Evolutionary conservation across 2,797 vertebrate species (phyloP).

Genomic region (Neomorphus geoffroyi): DNA sequence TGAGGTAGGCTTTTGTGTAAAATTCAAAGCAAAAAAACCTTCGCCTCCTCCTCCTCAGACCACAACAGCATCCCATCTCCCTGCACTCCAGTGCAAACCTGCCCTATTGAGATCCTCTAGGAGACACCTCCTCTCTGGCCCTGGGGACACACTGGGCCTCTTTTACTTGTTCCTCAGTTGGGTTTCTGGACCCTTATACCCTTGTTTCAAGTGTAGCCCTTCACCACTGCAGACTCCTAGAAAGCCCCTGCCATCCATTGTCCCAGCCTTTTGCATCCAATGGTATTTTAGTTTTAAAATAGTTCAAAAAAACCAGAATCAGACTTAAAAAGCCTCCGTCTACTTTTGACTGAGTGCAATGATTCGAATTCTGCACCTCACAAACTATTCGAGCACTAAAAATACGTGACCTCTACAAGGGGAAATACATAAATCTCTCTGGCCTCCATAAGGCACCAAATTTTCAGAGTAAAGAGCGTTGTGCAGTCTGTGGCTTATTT

Average conservation of each 20-base stretch:
- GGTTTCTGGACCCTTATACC: background rate
- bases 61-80: background rate
- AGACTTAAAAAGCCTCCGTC: background rate
- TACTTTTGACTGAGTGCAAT: background rate
- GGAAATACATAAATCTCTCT: constrained; percentile 36
- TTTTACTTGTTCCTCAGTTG: background rate
- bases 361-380: background rate
- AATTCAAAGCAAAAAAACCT: background rate
- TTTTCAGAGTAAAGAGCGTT: background rate
- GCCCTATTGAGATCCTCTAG: background rate
- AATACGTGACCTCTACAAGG: constrained; percentile 11
- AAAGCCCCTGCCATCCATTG: background rate
- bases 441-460: constrained; percentile 7
- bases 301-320: background rate
- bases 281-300: background rate
- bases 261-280: background rate
- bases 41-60: background rate
- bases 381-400: constrained; percentile 10
- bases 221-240: background rate
- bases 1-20: background rate
- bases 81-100: background rate
- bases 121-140: background rate
- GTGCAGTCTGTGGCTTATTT: constrained; percentile 18
- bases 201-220: background rate
- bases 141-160: background rate